Percentiles rank a stretch among this genome's conserved stretches.
Evolutionary conservation across 2,797 vertebrate species (phyloP).

Genomic region (Paramormyrops hopkinsi): DNA sequence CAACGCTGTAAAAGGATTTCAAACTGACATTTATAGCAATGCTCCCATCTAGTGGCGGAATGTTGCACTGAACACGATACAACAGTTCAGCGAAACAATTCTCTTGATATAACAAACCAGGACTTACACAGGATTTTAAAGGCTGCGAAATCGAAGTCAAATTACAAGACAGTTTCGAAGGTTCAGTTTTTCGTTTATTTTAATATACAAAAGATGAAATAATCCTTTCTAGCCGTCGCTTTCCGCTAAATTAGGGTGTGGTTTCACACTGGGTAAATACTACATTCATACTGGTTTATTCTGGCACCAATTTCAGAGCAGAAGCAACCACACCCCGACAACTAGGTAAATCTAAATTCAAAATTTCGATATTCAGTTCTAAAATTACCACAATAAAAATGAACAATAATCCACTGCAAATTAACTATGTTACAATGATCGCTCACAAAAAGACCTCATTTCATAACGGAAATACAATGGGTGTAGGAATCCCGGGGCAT

Average conservation of each 20-base stretch:
- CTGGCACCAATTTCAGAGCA: slow-evolving; percentile 70
- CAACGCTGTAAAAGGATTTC: neutral
- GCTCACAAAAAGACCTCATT: slow-evolving; percentile 65
- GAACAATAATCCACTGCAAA: slow-evolving; percentile 80
- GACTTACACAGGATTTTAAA: neutral
- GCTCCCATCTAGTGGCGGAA: neutral
- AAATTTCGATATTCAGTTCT: slow-evolving; percentile 71
- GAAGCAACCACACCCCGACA: slow-evolving; percentile 69
- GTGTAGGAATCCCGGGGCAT: slow-evolving; percentile 66
- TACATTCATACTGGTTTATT: slow-evolving; percentile 88
- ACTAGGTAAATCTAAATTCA: slow-evolving; percentile 71
- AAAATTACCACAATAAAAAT: slow-evolving; percentile 86
- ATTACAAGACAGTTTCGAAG: neutral
- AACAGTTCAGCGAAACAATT: neutral
- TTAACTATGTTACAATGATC: slow-evolving; percentile 80
- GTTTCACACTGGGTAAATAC: slow-evolving; percentile 68
- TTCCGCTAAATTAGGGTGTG: slow-evolving; percentile 68
- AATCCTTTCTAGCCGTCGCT: slow-evolving; percentile 65
- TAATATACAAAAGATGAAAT: slow-evolving; percentile 94
- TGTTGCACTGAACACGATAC: neutral
- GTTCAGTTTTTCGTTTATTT: slow-evolving; percentile 76
- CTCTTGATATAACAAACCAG: neutral
- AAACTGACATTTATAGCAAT: neutral
- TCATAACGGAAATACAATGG: slow-evolving; percentile 67
- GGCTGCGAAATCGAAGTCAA: neutral